Percentiles rank a stretch among this genome's conserved stretches.
phyloP scores from a whole-genome alignment of 1,140 invertebrate genomes.

The Wiebesia pumilae region DNA sequence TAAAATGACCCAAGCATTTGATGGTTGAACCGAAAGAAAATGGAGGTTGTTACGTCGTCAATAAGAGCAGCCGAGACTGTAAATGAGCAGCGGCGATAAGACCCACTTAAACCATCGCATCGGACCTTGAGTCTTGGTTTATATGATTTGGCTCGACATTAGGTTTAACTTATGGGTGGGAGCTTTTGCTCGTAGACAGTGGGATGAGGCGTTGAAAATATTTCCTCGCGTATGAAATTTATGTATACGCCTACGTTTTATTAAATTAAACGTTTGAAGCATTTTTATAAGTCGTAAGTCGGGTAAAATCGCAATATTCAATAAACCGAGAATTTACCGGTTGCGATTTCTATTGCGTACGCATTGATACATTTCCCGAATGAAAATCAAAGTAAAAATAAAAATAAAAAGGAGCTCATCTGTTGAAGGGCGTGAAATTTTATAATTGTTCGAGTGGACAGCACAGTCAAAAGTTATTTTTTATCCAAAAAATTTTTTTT shows the following conservation, averaged over 20 bases:
- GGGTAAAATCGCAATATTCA: background rate
- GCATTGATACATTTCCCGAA: background rate
- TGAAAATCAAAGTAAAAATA: background rate
- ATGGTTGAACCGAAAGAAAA: constrained; percentile 6
- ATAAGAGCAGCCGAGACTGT: background rate
- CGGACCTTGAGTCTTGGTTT: background rate
- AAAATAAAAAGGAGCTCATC: background rate
- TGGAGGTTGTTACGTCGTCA: background rate
- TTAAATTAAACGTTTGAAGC: too few relatives aligned
- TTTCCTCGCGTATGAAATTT: too few relatives aligned
- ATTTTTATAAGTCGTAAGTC: too few relatives aligned
- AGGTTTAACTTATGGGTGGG: background rate
- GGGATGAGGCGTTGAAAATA: background rate
- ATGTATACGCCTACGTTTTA: too few relatives aligned
- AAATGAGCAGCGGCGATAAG: constrained; percentile 56
- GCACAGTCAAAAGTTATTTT: constrained; percentile 34
- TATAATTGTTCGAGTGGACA: background rate
- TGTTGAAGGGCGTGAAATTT: constrained; percentile 4
- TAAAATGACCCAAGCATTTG: background rate
- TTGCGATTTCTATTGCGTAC: background rate
- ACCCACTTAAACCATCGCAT: constrained; percentile 59
- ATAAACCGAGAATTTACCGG: background rate
- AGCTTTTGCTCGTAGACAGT: background rate
- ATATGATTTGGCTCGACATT: background rate
- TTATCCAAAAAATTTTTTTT: constrained; percentile 36